phyloP scores from a whole-genome alignment of 2,888 invertebrate genomes.

The Pristionchus entomophagus region DNA sequence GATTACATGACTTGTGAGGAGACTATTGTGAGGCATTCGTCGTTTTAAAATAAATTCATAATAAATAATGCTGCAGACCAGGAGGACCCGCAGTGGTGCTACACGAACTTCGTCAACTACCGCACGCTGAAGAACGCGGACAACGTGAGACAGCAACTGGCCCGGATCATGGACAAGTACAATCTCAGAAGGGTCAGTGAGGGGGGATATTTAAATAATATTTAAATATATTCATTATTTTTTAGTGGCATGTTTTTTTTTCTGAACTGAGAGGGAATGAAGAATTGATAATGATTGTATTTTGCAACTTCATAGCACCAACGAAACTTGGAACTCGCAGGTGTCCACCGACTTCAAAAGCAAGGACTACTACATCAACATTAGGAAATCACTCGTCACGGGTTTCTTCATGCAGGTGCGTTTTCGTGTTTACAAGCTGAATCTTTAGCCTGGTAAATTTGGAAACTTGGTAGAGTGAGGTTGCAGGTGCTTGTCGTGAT shows the following conservation, averaged over 20 bases:
- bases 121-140: constrained; percentile 97
- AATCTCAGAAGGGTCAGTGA: constrained; percentile 49
- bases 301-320: background rate
- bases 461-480: background rate
- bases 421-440: background rate
- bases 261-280: too few relatives aligned
- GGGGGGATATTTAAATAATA: background rate
- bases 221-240: background rate
- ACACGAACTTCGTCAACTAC: constrained; percentile 99
- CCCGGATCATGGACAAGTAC: constrained; percentile 92
- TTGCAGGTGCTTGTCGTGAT: too few relatives aligned
- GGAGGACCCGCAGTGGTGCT: constrained; percentile 99
- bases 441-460: background rate
- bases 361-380: constrained; percentile 97
- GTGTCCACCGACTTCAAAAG: constrained; percentile 96
- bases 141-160: constrained; percentile 95
- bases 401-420: constrained; percentile 99
- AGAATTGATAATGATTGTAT: background rate
- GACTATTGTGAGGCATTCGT: background rate
- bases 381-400: constrained; percentile 96
- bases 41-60: background rate
- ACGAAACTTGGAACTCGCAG: background rate
- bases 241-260: too few relatives aligned
- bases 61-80: constrained; percentile 84
- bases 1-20: too few relatives aligned